These are phyloP conservation scores for Melanchra persicariae DNA, from an alignment of 2,888 invertebrate species.

Conservation along the genomic window DNA sequence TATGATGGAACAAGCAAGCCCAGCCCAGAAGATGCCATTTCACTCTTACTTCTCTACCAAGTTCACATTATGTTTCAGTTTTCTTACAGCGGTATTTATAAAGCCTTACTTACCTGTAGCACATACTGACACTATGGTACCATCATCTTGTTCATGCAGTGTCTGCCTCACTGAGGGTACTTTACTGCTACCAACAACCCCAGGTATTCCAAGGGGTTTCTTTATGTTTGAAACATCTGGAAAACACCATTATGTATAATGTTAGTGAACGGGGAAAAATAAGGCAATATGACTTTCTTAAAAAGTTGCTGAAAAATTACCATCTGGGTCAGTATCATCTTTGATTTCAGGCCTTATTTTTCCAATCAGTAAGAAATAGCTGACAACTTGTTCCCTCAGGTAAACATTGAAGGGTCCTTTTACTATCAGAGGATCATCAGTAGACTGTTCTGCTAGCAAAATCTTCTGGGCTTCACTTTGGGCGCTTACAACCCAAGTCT, in stretches of 20 bases:
- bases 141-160: slow-evolving; percentile 98
- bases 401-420: slow-evolving; percentile 96
- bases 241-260: slow-evolving; percentile 63
- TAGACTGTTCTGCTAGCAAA: slow-evolving; percentile 92
- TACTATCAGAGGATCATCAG: slow-evolving; percentile 93
- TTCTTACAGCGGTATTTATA: not conserved
- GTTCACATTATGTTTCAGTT: not conserved
- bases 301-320: slow-evolving; percentile 77
- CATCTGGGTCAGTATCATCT: slow-evolving; percentile 92
- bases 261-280: not conserved
- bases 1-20: not conserved
- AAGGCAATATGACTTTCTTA: not conserved
- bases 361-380: slow-evolving; percentile 96
- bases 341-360: slow-evolving; percentile 88
- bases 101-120: slow-evolving; percentile 92
- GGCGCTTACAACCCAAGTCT: slow-evolving; percentile 98
- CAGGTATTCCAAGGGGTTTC: slow-evolving; percentile 90
- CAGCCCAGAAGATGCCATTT: not conserved
- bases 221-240: slow-evolving; percentile 93
- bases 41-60: not conserved
- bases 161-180: slow-evolving; percentile 90
- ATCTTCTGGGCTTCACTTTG: slow-evolving; percentile 94
- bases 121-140: slow-evolving; percentile 96
- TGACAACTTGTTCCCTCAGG: slow-evolving; percentile 93
- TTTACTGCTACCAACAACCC: slow-evolving; percentile 85